Percentiles rank a stretch among this genome's conserved stretches.
Conservation (phyloP, 2,888 invertebrate species). For the Cheiracanthium punctorium region DNA sequence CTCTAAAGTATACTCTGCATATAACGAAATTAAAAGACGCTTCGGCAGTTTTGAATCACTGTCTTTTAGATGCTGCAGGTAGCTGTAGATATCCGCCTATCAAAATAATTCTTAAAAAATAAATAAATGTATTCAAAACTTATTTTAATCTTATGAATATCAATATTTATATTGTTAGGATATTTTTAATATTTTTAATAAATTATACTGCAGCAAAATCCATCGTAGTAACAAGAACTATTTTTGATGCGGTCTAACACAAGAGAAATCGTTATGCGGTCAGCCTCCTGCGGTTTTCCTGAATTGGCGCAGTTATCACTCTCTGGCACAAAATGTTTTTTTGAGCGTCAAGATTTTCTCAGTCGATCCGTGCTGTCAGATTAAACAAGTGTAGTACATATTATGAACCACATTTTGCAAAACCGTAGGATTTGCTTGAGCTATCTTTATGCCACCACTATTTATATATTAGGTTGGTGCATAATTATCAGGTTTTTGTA, state of each 20-base stretch:
- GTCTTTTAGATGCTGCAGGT: constrained; percentile 48
- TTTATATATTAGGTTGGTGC: no score
- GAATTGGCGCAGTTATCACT: constrained; percentile 40
- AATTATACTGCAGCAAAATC: neutral
- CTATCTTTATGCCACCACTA: no score
- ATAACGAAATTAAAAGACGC: constrained; percentile 14
- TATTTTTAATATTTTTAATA: no score
- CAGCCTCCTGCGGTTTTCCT: neutral
- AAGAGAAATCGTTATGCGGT: constrained; percentile 42
- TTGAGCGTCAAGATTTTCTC: no score
- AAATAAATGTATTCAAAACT: neutral
- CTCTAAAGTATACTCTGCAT: no score
- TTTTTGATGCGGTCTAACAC: constrained; percentile 43
- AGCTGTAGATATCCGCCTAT: constrained; percentile 44
- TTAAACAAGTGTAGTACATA: no score
- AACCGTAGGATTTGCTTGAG: no score
- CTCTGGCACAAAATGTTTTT: neutral
- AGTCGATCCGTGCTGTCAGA: no score
- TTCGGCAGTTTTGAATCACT: constrained; percentile 32
- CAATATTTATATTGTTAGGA: no score
- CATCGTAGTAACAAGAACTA: neutral
- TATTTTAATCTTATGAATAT: no score
- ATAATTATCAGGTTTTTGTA: no score
- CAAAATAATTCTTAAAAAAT: neutral
- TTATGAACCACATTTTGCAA: no score